Evolutionary conservation across 2,888 invertebrate genomes (phyloP).

Genomic region (Megaustenia siamemsis): DNA sequence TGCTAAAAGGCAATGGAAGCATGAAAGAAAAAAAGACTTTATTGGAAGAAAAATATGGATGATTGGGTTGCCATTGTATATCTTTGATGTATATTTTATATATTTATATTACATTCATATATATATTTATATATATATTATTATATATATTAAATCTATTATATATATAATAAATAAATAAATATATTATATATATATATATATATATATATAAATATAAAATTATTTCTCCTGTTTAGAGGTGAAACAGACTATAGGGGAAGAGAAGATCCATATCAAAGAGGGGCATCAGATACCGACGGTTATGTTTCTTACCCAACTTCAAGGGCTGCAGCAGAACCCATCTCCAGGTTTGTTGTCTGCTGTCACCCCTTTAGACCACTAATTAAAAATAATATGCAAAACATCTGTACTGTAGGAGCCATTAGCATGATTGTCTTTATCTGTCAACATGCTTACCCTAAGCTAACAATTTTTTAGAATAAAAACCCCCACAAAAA

Average conservation of each 20-base stretch:
- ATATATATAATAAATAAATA: not conserved
- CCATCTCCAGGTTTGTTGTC: constrained; percentile 1
- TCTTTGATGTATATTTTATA: too few species aligned
- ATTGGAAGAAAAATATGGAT: too few species aligned
- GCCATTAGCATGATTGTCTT: too few species aligned
- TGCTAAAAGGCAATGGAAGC: too few species aligned
- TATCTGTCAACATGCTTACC: too few species aligned
- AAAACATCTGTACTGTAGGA: not conserved
- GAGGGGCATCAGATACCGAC: constrained; percentile 30
- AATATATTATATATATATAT: not conserved
- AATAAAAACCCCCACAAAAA: too few species aligned
- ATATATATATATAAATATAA: not conserved
- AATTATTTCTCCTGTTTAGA: constrained; percentile 8
- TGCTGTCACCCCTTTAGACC: not conserved
- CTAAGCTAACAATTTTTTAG: too few species aligned
- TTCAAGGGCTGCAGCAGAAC: not conserved
- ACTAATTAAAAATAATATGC: not conserved
- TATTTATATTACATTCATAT: too few species aligned
- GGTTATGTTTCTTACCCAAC: constrained; percentile 41
- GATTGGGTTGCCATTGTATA: too few species aligned
- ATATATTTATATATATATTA: too few species aligned
- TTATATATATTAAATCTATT: too few species aligned
- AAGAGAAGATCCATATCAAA: constrained; percentile 36
- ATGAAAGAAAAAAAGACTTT: too few species aligned
- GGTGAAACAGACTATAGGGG: not conserved